Percentiles rank a stretch among this genome's conserved stretches.
These are phyloP conservation scores for Tenebrosternarchus preto DNA, from an alignment of 2,113 vertebrate species.

Conservation along the genomic window DNA sequence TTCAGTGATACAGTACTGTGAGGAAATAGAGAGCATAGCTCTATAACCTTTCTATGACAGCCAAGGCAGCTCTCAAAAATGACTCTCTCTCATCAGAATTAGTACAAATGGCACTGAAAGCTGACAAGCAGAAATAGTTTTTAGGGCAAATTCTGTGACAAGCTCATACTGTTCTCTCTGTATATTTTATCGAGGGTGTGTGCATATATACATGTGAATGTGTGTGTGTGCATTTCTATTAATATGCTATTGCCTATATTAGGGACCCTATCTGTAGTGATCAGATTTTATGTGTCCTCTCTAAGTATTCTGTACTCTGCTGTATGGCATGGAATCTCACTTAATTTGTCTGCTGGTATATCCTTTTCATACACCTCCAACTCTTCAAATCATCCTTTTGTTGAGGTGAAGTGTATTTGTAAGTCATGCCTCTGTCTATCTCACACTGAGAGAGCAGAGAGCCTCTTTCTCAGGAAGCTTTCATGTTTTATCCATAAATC, in stretches of 20 bases:
- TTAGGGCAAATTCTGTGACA: constrained; percentile 9
- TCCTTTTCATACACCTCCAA: neutral
- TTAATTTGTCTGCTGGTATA: neutral
- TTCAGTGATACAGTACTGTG: constrained; percentile 15
- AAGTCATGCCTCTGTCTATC: constrained; percentile 11
- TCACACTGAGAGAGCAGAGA: neutral
- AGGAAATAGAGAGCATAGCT: constrained; percentile 32
- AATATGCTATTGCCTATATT: neutral
- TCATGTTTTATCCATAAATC: constrained; percentile 49
- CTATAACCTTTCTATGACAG: constrained; percentile 46
- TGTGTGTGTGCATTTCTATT: too few species aligned
- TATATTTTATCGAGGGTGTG: neutral
- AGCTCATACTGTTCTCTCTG: constrained; percentile 4
- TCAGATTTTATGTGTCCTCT: neutral
- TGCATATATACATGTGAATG: neutral
- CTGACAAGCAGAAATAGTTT: constrained; percentile 24
- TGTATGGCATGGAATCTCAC: neutral
- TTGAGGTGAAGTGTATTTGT: neutral
- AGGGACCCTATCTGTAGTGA: neutral
- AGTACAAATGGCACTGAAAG: constrained; percentile 20
- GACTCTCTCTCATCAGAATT: constrained; percentile 37
- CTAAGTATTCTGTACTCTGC: neutral
- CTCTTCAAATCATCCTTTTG: neutral
- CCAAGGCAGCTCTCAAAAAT: constrained; percentile 32
- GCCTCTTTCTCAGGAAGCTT: constrained; percentile 7